Evolutionary conservation across 2,113 vertebrate genomes (phyloP), one percentile per base, ranked within the genome.

Genomic region (Ailurus styani): DNA sequence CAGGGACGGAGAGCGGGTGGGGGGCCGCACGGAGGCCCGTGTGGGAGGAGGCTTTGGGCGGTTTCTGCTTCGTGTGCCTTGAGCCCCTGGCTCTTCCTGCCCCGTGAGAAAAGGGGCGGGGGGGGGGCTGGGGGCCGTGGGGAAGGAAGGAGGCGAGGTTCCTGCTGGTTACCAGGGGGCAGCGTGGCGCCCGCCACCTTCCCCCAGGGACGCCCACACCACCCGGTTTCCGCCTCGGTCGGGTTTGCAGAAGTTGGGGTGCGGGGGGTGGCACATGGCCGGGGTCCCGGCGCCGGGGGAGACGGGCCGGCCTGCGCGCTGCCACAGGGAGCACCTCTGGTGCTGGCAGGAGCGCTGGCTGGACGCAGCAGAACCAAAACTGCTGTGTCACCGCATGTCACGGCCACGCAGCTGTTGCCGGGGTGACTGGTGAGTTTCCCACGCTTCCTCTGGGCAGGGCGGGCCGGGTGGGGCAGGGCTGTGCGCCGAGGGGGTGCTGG

Each of bases 361-460:
- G 27, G 86, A 86, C 66, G 23, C 92, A 73, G 97, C 62, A 86
- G 98, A 98, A 97, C 94, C 90, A 92, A 95, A 98, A 97, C 87
- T 96, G 97, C 96, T 85, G 92, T 93, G 96, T 98, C 97, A 98
- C 21, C 47, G 86, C 72, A 23, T 60, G 57, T 60, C 57, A 27
- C 57, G 1, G 29, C 91, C 96, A n/a, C 85, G 4, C 97, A 31
- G 96, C 97, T 77, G 97, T 97, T 98, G 96, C 96, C 95, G 60
- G 87, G 96, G 97, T 6, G 89, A 98, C 93, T 0, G 91, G 96
- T 83, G 92, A 95, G 92, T 91, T 97, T 98, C 97, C 97, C 98
- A 98, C 90, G 96, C 96, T 75, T 45, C 90, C 84, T 60, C 78
- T 90, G 73, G 95, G 86, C 13, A 29, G 68, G 73, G 73, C 7